Evolutionary conservation across 1,140 invertebrate species (phyloP).

Genomic region (Planococcus citri): DNA sequence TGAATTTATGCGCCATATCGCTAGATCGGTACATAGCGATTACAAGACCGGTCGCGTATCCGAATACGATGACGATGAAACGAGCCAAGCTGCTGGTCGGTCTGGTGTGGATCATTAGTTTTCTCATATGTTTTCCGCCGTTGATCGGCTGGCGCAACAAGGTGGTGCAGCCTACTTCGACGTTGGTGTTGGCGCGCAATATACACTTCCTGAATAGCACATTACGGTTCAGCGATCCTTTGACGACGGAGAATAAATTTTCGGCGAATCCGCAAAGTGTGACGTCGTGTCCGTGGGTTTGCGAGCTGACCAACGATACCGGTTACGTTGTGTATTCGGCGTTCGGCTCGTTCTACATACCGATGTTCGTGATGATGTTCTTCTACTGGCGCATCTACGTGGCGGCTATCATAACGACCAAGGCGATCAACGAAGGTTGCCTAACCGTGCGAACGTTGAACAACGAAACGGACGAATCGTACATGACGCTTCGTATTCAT

Average conservation of each 20-base stretch:
- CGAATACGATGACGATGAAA: constrained; percentile 78
- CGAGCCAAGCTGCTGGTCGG: constrained; percentile 79
- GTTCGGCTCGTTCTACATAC: constrained; percentile 94
- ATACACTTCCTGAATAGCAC: constrained; percentile 21
- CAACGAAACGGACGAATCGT: constrained; percentile 67
- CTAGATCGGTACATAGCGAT: constrained; percentile 90
- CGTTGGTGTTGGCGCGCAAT: constrained; percentile 20
- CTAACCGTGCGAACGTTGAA: constrained; percentile 59
- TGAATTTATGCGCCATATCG: constrained; percentile 84
- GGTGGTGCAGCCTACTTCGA: constrained; percentile 1
- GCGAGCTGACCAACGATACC: constrained; percentile 33
- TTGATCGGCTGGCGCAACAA: constrained; percentile 86
- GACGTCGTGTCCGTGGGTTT: constrained; percentile 57
- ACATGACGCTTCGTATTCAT: constrained; percentile 82
- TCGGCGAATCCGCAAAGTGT: constrained; percentile 25
- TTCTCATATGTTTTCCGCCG: constrained; percentile 93
- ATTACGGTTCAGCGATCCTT: background rate
- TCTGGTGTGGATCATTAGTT: constrained; percentile 84
- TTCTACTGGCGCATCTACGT: constrained; percentile 93
- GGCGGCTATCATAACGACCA: constrained; percentile 76
- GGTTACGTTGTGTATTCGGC: constrained; percentile 93
- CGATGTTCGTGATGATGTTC: constrained; percentile 91
- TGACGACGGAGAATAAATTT: background rate
- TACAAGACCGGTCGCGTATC: constrained; percentile 83
- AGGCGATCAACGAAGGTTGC: constrained; percentile 83